These are phyloP conservation scores for Tiliacea aurago DNA, from an alignment of 2,888 invertebrate genomes.

Conservation along the genomic window DNA sequence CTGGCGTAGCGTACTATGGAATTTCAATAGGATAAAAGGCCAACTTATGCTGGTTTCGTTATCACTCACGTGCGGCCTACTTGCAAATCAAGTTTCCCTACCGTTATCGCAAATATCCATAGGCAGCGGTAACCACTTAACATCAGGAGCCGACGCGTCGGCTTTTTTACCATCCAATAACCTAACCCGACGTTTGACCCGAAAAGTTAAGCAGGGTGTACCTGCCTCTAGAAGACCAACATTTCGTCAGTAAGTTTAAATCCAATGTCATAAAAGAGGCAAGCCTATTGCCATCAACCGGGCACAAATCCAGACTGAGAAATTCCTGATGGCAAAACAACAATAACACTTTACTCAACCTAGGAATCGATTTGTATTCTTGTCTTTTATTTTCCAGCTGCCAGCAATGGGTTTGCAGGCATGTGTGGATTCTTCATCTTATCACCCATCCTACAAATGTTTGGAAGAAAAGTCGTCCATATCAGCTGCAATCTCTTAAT, in stretches of 20 bases:
- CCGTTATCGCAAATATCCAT: not conserved
- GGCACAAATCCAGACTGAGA: too few species aligned
- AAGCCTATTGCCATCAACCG: too few species aligned
- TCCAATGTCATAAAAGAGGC: too few species aligned
- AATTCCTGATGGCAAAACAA: too few species aligned
- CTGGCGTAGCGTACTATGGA: not conserved
- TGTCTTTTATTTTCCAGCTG: slow-evolving; percentile 62
- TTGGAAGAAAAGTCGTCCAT: slow-evolving; percentile 70
- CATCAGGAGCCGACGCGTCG: not conserved
- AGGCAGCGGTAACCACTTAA: not conserved
- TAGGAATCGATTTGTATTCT: too few species aligned
- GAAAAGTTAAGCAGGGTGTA: too few species aligned
- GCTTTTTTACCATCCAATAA: not conserved
- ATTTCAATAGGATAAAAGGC: not conserved
- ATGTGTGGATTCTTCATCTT: slow-evolving; percentile 68
- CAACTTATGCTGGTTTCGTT: not conserved
- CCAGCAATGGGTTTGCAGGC: slow-evolving; percentile 70
- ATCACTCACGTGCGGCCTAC: not conserved
- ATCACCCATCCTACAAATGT: slow-evolving; percentile 69
- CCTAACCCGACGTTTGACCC: too few species aligned
- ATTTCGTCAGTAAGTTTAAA: too few species aligned
- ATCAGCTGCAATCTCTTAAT: slow-evolving; percentile 55
- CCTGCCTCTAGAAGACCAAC: too few species aligned
- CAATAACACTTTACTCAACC: too few species aligned
- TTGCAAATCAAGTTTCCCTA: not conserved